These are phyloP conservation scores for Mylabris phalerata DNA, from an alignment of 1,140 invertebrate species.

Conservation along the genomic window DNA sequence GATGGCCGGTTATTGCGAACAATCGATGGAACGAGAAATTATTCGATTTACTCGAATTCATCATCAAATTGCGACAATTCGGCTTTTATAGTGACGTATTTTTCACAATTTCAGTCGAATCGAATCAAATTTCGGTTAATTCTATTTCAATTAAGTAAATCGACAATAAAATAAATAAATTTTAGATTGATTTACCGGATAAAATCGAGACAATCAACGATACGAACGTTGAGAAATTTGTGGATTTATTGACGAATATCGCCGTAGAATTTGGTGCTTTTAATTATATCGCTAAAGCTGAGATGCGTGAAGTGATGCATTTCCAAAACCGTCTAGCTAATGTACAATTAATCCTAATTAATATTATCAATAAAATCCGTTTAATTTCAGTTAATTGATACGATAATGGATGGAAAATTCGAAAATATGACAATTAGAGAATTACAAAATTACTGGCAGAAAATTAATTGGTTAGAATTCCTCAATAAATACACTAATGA, in stretches of 20 bases:
- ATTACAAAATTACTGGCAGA: constrained; percentile 2
- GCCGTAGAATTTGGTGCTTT: constrained; percentile 10
- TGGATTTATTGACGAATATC: constrained; percentile 2
- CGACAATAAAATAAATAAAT: not conserved
- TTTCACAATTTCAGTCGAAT: constrained; percentile 2
- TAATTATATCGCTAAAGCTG: not conserved
- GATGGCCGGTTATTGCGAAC: constrained; percentile 9
- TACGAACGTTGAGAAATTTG: not conserved
- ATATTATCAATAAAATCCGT: no score
- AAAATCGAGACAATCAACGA: constrained; percentile 7
- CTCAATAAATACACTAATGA: constrained; percentile 4
- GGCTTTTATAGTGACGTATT: constrained; percentile 7
- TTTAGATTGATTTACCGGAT: constrained; percentile 8
- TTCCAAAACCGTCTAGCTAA: constrained; percentile 4
- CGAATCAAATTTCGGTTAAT: constrained; percentile 2
- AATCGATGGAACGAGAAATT: constrained; percentile 12
- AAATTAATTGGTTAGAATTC: constrained; percentile 12
- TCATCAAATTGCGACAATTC: constrained; percentile 2
- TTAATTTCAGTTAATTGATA: constrained; percentile 1
- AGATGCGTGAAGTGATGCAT: constrained; percentile 7
- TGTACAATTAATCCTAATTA: not conserved
- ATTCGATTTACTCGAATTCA: constrained; percentile 11
- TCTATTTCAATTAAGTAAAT: not conserved
- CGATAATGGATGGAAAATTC: not conserved
- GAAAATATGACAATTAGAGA: not conserved